phyloP scores from a whole-genome alignment of 2,888 invertebrate genomes.

The Spialia ferax region DNA sequence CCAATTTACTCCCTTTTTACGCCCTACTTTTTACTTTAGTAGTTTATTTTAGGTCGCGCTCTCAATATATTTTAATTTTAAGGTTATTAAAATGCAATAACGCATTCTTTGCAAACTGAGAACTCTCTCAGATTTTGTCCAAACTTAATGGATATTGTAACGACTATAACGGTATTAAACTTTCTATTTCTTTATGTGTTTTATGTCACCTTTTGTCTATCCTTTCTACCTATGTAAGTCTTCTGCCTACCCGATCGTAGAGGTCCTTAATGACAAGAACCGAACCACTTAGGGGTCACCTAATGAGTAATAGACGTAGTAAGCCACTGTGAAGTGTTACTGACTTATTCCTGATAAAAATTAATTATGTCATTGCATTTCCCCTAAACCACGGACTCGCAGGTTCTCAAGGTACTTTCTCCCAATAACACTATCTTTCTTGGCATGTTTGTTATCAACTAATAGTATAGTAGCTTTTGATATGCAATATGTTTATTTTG shows the following conservation, averaged over 20 bases:
- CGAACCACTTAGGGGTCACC: slow-evolving; percentile 77
- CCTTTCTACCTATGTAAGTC: slow-evolving; percentile 67
- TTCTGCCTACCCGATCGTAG: slow-evolving; percentile 66
- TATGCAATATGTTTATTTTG: slow-evolving; percentile 47
- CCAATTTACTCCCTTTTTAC: too few relatives aligned
- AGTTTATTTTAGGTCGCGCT: too few relatives aligned
- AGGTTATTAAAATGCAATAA: too few relatives aligned
- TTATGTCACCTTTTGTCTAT: slow-evolving; percentile 75
- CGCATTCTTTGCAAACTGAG: too few relatives aligned
- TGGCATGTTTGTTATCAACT: slow-evolving; percentile 68
- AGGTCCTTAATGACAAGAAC: slow-evolving; percentile 58
- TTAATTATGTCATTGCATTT: slow-evolving; percentile 84
- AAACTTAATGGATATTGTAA: slow-evolving; percentile 54
- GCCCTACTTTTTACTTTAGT: too few relatives aligned
- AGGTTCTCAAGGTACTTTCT: slow-evolving; percentile 88
- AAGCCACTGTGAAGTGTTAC: slow-evolving; percentile 62
- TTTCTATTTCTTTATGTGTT: slow-evolving; percentile 79
- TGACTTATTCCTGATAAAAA: slow-evolving; percentile 76
- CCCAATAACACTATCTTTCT: slow-evolving; percentile 83
- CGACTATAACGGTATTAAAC: slow-evolving; percentile 58
- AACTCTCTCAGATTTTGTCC: slow-evolving; percentile 63
- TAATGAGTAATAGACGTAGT: slow-evolving; percentile 66
- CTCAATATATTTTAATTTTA: too few relatives aligned
- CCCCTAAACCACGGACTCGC: slow-evolving; percentile 84
- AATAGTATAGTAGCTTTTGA: slow-evolving; percentile 50